Base-by-base conservation (phyloP, 2,888 invertebrate genomes). In the Lasioglossum calceatum region DNA sequence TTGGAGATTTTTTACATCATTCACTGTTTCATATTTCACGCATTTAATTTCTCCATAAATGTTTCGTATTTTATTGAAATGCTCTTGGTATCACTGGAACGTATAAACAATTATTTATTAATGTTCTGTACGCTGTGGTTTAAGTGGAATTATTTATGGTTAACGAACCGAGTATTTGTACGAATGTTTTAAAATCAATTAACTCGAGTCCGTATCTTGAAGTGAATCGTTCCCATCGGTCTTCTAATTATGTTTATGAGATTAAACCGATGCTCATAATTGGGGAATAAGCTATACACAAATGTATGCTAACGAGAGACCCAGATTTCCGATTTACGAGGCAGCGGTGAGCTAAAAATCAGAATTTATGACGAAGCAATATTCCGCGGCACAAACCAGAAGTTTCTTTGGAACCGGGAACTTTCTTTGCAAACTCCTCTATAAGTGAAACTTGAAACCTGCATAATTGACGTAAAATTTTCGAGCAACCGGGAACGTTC, bases 321-420 rank as follows among this genome's bases (percentile, higher is more conserved):
- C 82, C 84, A 80, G 85, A 85, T 90, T 87, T 82, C 67, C 67
- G 80, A 90, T 87, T 85, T 90, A 85, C 82, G 84, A 76, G 81
- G 82, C 84, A 77, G 81, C 73, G 78, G 74, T 81, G 70, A 72
- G 86, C 71, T 84, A 74, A 84, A 75, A 84, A 79, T 76, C 79
- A 67, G 89, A 81, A 89, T 89, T 91, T 89, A 89, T 81, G 85
- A 79, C 67, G 85, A 73, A 72, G 84, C 80, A 86, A 90, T 89
- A 90, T 90, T 89, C 86, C 79, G 39, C 70, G 81, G 80, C 83
- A 84, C 75, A 64, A 75, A 71, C 84, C 87, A 64, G 72, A 88
- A 88, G 75, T 85, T 87, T 87, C 85, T 89, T 85, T 82, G 67
- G 36, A 85, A 75, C 79, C 19, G 54, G 72, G 54, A 85, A 91